A percentile compares a stretch with the other conserved stretches of the same genome.
phyloP scores from a whole-genome alignment of 2,888 invertebrate genomes.

The Geotrupes spiniger region DNA sequence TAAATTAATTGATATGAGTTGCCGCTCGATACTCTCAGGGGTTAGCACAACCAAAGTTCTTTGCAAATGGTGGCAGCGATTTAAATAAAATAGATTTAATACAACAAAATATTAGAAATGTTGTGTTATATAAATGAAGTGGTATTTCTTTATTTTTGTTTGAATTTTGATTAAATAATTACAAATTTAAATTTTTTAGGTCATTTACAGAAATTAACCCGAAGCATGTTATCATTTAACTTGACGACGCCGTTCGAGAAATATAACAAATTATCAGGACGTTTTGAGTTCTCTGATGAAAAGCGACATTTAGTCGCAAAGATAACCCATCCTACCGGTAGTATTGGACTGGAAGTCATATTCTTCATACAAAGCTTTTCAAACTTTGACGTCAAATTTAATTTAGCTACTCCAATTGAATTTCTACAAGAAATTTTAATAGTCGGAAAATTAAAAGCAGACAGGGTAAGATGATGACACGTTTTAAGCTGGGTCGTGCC shows the following conservation, averaged over 20 bases:
- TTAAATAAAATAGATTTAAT: no score
- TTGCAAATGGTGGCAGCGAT: no score
- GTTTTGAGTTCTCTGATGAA: slow-evolving; percentile 70
- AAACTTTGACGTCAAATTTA: slow-evolving; percentile 72
- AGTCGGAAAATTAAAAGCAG: slow-evolving; percentile 65
- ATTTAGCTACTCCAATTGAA: slow-evolving; percentile 72
- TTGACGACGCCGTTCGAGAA: slow-evolving; percentile 72
- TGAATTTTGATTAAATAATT: not conserved
- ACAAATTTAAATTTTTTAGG: slow-evolving; percentile 48
- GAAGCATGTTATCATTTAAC: slow-evolving; percentile 73
- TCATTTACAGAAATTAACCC: slow-evolving; percentile 67
- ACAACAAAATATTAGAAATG: no score
- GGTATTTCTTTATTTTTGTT: not conserved
- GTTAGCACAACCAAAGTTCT: no score
- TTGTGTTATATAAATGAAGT: no score
- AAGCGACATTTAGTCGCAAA: slow-evolving; percentile 72
- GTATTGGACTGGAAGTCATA: slow-evolving; percentile 66
- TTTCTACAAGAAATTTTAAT: slow-evolving; percentile 64
- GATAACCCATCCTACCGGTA: slow-evolving; percentile 66
- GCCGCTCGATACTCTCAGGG: no score
- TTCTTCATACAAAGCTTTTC: slow-evolving; percentile 61
- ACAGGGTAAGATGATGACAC: slow-evolving; percentile 54
- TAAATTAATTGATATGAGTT: no score
- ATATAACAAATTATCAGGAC: slow-evolving; percentile 61
- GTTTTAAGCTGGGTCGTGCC: not conserved